Percentiles rank a stretch among this genome's conserved stretches.
Evolutionary conservation across 2,888 invertebrate species (phyloP).

Genomic region (Pediacus dermestoides): DNA sequence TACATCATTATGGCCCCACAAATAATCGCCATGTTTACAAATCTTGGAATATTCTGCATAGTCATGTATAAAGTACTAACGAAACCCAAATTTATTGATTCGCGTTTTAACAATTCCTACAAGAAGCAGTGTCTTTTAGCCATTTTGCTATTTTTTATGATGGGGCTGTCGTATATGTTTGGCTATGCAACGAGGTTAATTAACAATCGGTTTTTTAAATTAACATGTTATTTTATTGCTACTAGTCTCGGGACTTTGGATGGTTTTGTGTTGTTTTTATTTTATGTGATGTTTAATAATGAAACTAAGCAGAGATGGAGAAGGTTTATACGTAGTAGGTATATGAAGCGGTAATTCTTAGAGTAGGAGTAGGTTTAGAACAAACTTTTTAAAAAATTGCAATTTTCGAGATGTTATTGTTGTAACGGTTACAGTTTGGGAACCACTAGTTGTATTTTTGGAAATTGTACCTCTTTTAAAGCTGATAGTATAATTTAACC

Average conservation of each 20-base stretch:
- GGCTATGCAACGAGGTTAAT: constrained; percentile 52
- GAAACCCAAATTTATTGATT: constrained; percentile 32
- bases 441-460: too few species aligned
- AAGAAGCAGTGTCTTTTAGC: constrained; percentile 57
- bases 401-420: too few species aligned
- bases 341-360: too few species aligned
- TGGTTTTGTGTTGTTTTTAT: constrained; percentile 60
- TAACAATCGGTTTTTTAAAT: constrained; percentile 28
- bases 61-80: constrained; percentile 55
- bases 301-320: constrained; percentile 58
- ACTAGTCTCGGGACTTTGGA: constrained; percentile 56
- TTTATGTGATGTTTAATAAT: constrained; percentile 59
- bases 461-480: too few species aligned
- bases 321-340: constrained; percentile 34
- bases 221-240: constrained; percentile 51
- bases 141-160: constrained; percentile 58
- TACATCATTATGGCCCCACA: constrained; percentile 58
- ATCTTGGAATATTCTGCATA: constrained; percentile 56
- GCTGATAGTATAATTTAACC: too few species aligned
- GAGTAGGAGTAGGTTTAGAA: too few species aligned
- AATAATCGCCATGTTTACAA: constrained; percentile 53
- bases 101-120: constrained; percentile 48
- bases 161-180: constrained; percentile 61
- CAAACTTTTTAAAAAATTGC: too few species aligned
- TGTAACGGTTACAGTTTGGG: too few species aligned